Evolutionary conservation across 2,113 vertebrate species (phyloP), one percentile per base, ranked within the genome.

Genomic region (Eclectus roratus): DNA sequence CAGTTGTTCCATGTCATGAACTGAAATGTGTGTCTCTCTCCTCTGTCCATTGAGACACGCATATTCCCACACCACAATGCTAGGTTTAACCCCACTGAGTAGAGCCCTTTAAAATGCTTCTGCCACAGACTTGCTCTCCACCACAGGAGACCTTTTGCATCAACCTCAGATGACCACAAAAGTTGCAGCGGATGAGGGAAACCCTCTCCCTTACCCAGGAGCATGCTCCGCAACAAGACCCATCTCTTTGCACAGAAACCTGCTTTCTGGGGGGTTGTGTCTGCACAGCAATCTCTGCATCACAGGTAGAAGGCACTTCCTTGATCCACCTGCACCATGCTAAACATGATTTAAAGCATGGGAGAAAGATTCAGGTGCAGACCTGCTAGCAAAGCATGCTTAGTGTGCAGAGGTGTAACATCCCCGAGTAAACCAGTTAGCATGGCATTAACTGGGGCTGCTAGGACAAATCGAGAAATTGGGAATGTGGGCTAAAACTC

Each of bases 21-120:
- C 46, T 50, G 60, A 81, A 83, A 53, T 1, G 1, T 4, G 17
- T 33, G 17, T 23, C n/a, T 25, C 31, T 74, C 39, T 80, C 49
- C 71, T 12, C 56, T 61, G 37, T 31, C 56, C 60, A 7, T 0
- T 5, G 47, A 74, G 52, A 76, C 49, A 55, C 5, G 7, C 0
- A 0, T 27, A 14, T 56, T 72, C 70, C 47, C 31, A 31, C 56
- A 21, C 11, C 60, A 70, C 53, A 49, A 10, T 4, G 24, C 33
- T 64, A 28, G 43, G 50, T 85, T 89, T 89, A 69, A 94, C 44
- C 24, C 17, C 24, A 27, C 41, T 49, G 56, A 37, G 39, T 69
- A 61, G 7, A 68, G 65, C 13, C 39, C 33, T 46, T 88, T 79
- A 47, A 78, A 84, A 81, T 10, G 16, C 16, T 52, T 63, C 56